Conservation (phyloP, 2,113 vertebrate species). For the Zootoca vivipara region DNA sequence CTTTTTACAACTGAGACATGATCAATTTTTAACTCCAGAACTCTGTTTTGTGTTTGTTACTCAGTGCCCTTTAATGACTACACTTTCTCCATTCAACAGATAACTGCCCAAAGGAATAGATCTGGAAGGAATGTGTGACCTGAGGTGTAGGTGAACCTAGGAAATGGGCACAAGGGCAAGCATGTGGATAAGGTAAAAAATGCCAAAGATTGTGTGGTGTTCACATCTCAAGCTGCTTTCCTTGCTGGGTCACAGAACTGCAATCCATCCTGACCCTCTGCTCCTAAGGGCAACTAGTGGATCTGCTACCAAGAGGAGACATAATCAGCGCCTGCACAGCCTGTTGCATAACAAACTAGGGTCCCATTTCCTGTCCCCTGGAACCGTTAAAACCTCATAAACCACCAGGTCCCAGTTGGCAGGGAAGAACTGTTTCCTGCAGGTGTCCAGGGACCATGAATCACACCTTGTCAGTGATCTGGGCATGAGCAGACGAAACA, state of each 20-base stretch:
- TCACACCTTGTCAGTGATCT: conserved; percentile 68
- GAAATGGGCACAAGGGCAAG: background rate
- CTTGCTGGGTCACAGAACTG: background rate
- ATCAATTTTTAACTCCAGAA: background rate
- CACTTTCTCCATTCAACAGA: background rate
- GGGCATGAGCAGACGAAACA: background rate
- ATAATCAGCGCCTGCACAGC: conserved; percentile 6
- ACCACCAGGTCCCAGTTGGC: conserved; percentile 61
- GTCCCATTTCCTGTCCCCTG: conserved; percentile 64
- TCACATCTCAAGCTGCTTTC: background rate
- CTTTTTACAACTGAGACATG: background rate
- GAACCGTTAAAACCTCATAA: conserved; percentile 73
- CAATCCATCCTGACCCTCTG: background rate
- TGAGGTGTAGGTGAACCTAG: background rate
- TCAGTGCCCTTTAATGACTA: background rate
- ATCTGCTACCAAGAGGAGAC: background rate
- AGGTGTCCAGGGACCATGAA: conserved; percentile 65
- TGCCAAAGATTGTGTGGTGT: background rate
- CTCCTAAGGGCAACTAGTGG: background rate
- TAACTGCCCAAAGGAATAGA: background rate
- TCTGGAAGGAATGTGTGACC: background rate
- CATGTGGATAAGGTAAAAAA: background rate
- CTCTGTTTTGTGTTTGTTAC: background rate
- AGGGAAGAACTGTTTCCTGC: conserved; percentile 71
- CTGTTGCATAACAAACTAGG: conserved; percentile 40